Base-by-base conservation (phyloP, 2,888 invertebrate species). In the Acanthacorydalis orientalis region DNA sequence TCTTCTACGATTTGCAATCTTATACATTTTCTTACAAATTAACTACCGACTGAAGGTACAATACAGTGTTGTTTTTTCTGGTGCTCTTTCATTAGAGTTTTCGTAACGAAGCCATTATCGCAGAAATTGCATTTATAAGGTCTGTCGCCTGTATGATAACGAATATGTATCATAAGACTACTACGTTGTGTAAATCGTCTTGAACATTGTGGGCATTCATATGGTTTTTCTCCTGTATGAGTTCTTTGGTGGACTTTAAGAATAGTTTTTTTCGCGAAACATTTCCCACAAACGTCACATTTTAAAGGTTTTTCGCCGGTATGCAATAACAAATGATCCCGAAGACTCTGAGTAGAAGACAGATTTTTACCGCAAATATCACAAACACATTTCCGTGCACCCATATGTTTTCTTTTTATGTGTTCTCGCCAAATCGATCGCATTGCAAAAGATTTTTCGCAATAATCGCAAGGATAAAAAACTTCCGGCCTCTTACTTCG, bases 151-250 rank as follows among this genome's bases (percentile, higher is more conserved):
- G 51, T 49, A 38, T 54, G 54, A 11, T 48, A 44, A 7, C 52
- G 34, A 31, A 48, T 47, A 53, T 72, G 72, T 44, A 68, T 66
- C 9, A 68, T 68, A 9, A 70, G 56, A 1, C 68, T 68, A 7
- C 68, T 66, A n/a, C 68, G 63, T 54, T 74, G 73, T 0, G 71
- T 68, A 55, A 74, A 74, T 1, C 67, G 62, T 53, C 69, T 72
- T 2, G 61, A 62, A 49, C 73, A 73, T 46, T 67, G 60, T 40
- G 66, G 64, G 39, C 59, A 60, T 31, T 50, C 49, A 46, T 54
- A 57, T 11, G 58, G 59, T 48, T 55, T 56, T 37, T 55, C 56
- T 41, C 56, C 57, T 12, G 57, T 57, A 43, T 59, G 59, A 2
- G 55, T 54, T 10, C 58, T 50, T 12, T 49, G 48, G 44, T 59